Percentiles rank a stretch among this genome's conserved stretches.
Conservation (phyloP, 2,113 vertebrate genomes). For the Malaclemys terrapin region DNA sequence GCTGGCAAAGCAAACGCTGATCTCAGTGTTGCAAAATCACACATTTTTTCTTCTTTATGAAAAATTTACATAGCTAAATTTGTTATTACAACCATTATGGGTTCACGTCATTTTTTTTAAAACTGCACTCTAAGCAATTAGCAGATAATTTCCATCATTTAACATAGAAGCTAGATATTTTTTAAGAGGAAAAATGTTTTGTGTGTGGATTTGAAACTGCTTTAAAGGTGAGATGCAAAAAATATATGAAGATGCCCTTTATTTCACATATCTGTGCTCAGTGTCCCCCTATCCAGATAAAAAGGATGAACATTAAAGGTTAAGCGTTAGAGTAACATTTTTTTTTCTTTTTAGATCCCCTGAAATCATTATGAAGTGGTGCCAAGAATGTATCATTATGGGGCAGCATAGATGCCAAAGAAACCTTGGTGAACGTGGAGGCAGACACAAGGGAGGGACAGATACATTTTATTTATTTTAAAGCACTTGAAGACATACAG, state of each 20-base stretch:
- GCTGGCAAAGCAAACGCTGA: neutral
- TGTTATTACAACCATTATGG: neutral
- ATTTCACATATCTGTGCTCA: neutral
- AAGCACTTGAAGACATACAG: neutral
- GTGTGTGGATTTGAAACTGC: neutral
- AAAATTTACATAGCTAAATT: slow-evolving; percentile 8
- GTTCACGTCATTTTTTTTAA: neutral
- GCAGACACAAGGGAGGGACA: neutral
- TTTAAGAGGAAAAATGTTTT: neutral
- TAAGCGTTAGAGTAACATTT: neutral
- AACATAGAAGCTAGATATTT: neutral
- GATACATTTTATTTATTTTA: neutral
- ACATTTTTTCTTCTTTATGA: slow-evolving; percentile 40
- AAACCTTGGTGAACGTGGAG: neutral
- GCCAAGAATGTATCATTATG: neutral
- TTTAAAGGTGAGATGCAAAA: neutral
- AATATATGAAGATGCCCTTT: neutral
- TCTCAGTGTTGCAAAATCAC: neutral
- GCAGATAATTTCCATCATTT: slow-evolving; percentile 6
- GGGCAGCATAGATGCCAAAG: neutral
- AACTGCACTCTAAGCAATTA: neutral
- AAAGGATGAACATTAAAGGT: accelerated
- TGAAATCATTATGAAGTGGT: neutral
- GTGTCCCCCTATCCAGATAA: neutral
- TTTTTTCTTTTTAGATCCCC: neutral